Evolutionary conservation across 2,113 vertebrate genomes (phyloP).

Genomic region (Coptodon bakossiorum): DNA sequence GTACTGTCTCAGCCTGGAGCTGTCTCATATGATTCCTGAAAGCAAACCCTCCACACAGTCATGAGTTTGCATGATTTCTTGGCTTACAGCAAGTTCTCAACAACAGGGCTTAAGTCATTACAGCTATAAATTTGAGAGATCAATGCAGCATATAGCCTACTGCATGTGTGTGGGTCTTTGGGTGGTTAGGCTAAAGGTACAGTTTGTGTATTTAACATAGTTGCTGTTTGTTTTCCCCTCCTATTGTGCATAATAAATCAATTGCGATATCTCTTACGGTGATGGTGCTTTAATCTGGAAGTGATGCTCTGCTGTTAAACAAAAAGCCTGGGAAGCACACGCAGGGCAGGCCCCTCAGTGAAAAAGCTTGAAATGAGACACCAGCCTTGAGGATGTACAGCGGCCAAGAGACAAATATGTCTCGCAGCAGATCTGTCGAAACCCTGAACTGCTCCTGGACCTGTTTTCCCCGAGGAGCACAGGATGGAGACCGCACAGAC

Average conservation of each 20-base stretch:
- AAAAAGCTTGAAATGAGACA: conserved; percentile 41
- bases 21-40: conserved; percentile 64
- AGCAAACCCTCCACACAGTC: conserved; percentile 52
- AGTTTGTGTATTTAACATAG: background rate
- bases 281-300: conserved; percentile 58
- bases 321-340: background rate
- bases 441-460: conserved; percentile 14
- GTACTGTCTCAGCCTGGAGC: conserved; percentile 44
- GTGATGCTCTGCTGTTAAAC: conserved; percentile 32
- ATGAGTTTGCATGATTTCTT: conserved; percentile 64
- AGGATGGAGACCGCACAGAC: conserved; percentile 39
- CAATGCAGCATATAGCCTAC: background rate
- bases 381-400: background rate
- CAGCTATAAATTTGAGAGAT: conserved; percentile 20
- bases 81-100: conserved; percentile 28
- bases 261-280: conserved; percentile 47
- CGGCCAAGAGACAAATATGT: conserved; percentile 25
- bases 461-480: conserved; percentile 30
- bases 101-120: conserved; percentile 15
- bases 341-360: background rate
- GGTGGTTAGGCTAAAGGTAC: background rate
- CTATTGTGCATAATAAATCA: conserved; percentile 36
- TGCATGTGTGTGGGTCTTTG: background rate
- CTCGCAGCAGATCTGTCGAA: conserved; percentile 11
- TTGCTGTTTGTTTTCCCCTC: background rate